Evolutionary conservation across 1,140 invertebrate genomes (phyloP), one percentile per base, ranked within the genome.

Genomic region (Dendroctonus ponderosae): DNA sequence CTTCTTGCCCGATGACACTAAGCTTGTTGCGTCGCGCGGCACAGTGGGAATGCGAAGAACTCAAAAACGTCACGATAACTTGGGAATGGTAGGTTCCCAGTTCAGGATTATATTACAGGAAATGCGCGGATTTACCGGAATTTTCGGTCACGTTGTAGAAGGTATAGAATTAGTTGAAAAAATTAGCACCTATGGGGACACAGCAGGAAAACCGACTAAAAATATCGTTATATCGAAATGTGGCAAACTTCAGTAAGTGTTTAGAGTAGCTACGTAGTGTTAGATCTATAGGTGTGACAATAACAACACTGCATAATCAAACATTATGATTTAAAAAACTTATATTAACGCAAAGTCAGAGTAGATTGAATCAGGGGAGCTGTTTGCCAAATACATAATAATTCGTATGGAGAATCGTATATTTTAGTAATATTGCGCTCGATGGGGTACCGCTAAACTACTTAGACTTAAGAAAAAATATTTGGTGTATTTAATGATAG

Each of bases 31-130:
- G 2, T 83, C 87, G 0, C 80, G 90, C 8, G 90, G 91, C 7
- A 87, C 90, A 1, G 89, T 92, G 0, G 91, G 91, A 15, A 93
- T 93, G 91, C 81, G 91, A 15, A 81, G 91, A 5, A 91, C 89
- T 50, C 90, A 92, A 71, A 91, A 90, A 74, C 83, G 89, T 5
- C 89, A 91, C 77, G 89, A 92, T 72, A 91, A 89, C 72, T 77
- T 88, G 44, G 90, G 90, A 40, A 86, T 91, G 82, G 91, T 93
- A 0, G 91, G 90, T 15, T 92, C 91, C 43, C 91, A 92, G 75
- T 92, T 92, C 79, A 86, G 91, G 50, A 87, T 92, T 62, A 89
- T 92, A 68, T 78, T 92, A 60, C 87, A 89, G 67, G 89, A 91
- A 73, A 91, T 91, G 87, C 83, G 87, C 58, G 87, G 88, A 11